These are phyloP conservation scores for Semnopithecus entellus DNA, from an alignment of 2,113 vertebrate species.

Conservation along the genomic window DNA sequence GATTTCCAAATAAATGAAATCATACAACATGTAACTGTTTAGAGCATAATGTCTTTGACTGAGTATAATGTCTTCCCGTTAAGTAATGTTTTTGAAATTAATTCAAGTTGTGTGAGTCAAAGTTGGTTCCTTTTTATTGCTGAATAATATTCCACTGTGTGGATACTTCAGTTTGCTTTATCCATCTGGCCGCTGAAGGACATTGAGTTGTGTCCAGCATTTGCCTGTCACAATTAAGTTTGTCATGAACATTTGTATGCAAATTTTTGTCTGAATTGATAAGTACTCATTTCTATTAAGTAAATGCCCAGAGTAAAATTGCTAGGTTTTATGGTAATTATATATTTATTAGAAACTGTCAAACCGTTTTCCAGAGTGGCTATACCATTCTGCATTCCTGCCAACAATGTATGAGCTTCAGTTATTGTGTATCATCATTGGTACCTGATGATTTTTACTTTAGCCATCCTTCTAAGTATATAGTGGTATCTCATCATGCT, in stretches of 20 bases:
- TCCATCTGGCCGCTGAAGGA: neutral
- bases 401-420: neutral
- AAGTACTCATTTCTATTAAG: constrained; percentile 25
- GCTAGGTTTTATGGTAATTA: neutral
- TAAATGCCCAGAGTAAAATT: neutral
- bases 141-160: neutral
- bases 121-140: neutral
- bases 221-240: neutral
- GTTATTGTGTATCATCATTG: neutral
- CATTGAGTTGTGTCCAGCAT: neutral
- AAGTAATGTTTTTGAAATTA: neutral
- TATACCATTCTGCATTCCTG: neutral
- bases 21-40: neutral
- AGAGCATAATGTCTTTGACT: neutral
- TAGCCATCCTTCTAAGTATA: neutral
- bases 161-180: neutral
- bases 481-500: neutral
- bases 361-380: neutral
- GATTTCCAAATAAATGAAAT: neutral
- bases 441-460: neutral
- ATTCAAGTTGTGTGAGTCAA: neutral
- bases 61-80: neutral
- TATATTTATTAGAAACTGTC: constrained; percentile 9
- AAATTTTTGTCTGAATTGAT: neutral
- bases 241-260: neutral